Percentiles rank a stretch among this genome's conserved stretches.
phyloP scores from a whole-genome alignment of 2,113 vertebrate species.

The Solea solea region DNA sequence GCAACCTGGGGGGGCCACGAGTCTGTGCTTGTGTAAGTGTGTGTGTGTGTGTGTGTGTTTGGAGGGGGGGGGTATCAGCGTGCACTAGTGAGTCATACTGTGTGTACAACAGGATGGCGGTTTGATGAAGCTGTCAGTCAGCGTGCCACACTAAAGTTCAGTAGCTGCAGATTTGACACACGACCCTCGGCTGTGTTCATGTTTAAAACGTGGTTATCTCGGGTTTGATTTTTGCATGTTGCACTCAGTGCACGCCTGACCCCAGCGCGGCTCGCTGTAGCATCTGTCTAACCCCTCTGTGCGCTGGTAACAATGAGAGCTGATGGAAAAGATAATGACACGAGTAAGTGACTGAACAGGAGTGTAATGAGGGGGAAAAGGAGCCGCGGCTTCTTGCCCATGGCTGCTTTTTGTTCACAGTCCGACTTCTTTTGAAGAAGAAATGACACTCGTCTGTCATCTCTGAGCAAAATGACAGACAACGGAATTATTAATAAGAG shows the following conservation, averaged over 20 bases:
- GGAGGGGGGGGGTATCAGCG: constrained; percentile 4
- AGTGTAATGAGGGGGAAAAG: background rate
- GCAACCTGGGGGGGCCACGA: constrained; percentile 81
- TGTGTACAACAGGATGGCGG: constrained; percentile 71
- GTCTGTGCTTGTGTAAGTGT: constrained; percentile 50
- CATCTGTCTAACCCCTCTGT: constrained; percentile 59
- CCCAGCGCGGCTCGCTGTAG: constrained; percentile 50
- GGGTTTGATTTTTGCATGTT: constrained; percentile 27
- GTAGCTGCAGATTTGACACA: constrained; percentile 45
- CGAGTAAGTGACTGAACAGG: constrained; percentile 5
- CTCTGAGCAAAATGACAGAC: constrained; percentile 3
- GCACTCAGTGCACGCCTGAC: constrained; percentile 43
- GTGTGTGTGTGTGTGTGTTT: background rate
- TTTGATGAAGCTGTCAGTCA: constrained; percentile 89
- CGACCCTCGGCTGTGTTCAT: constrained; percentile 22
- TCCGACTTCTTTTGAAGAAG: background rate
- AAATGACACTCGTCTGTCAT: background rate
- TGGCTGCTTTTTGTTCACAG: constrained; percentile 6
- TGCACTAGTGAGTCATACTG: constrained; percentile 17
- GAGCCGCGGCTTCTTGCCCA: constrained; percentile 4
- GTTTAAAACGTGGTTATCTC: constrained; percentile 2
- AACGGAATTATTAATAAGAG: constrained; percentile 17
- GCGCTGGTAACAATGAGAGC: constrained; percentile 35
- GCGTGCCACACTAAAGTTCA: constrained; percentile 55
- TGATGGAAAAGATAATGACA: constrained; percentile 39